Base-by-base conservation (phyloP, 2,797 vertebrate species). In the Smutsia gigantea region DNA sequence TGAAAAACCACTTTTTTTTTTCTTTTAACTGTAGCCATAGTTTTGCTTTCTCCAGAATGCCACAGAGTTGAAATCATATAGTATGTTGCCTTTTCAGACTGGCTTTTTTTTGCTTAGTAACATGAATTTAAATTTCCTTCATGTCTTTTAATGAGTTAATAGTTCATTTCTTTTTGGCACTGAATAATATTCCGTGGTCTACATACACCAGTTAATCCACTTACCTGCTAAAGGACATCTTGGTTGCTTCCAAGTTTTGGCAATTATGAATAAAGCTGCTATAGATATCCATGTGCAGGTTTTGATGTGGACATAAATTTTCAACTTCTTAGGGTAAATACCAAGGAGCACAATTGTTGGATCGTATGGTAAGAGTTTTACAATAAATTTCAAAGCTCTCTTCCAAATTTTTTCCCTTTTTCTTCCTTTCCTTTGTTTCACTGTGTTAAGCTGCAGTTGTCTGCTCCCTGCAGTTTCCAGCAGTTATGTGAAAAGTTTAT, bases 401-500 rank as follows among this genome's bases (percentile, higher is more conserved):
- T 91, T 79, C 7, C n/a, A 29, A 66, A 51, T 10, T 42, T 95
- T 93, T 77, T 7, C 27, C 8, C 18, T 59, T 18, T 46, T 55
- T 23, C 61, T 59, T 94, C n/a, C 17, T 92, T 88, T 92, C 2
- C 5, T 97, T 97, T 83, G 55, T 96, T 97, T 87, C 0, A 18
- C 1, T 0, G 57, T 27, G 90, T 93, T 87, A 39, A 97, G 83
- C 94, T 96, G 59, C 74, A 15, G 6, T 90, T 94, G 66, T 88
- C 57, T 69, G 34, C 39, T 94, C 31, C 1, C 19, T 95, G 21
- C 27, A 96, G 74, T 94, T 97, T 97, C 79, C 55, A 96, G 39
- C 46, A 83, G 27, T 78, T 90, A 87, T 71, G 4, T 86, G 63
- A 95, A 95, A 96, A 81, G 37, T 95, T 97, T 96, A 82, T 96